Conservation (phyloP, 2,113 vertebrate genomes). For the Pardalotus punctatus region DNA sequence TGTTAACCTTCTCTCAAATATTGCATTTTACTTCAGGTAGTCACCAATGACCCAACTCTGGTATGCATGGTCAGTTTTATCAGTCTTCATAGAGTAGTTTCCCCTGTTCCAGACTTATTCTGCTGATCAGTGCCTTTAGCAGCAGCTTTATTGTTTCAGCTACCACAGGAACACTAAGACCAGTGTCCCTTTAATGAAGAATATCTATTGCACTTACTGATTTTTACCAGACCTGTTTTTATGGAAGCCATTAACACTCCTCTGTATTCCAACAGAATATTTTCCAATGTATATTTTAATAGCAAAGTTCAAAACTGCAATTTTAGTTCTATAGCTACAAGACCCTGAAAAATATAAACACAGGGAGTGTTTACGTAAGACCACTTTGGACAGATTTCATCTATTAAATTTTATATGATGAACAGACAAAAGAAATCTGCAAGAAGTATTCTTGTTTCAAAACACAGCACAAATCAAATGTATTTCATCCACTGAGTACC, state of each 20-base stretch:
- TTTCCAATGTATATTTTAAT: constrained; percentile 13
- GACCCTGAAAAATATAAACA: constrained; percentile 30
- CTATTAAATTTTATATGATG: constrained; percentile 19
- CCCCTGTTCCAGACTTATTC: neutral
- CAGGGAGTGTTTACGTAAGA: neutral
- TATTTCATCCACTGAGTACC: neutral
- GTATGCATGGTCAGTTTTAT: neutral
- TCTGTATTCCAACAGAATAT: neutral
- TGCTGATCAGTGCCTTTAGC: neutral
- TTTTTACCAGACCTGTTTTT: neutral
- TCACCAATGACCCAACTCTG: neutral
- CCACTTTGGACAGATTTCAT: constrained; percentile 16
- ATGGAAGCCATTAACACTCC: neutral
- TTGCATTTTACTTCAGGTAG: neutral
- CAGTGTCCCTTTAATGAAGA: neutral
- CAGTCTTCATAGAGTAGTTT: neutral
- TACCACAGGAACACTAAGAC: neutral
- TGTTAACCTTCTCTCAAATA: neutral
- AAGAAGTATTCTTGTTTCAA: constrained; percentile 9
- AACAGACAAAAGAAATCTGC: neutral
- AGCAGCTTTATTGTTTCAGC: neutral
- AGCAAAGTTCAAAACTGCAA: neutral
- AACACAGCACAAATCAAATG: neutral
- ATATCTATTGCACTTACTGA: neutral
- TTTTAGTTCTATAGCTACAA: constrained; percentile 53